Evolutionary conservation across 2,797 vertebrate species (phyloP).

Genomic region (Chloroceryle inda): DNA sequence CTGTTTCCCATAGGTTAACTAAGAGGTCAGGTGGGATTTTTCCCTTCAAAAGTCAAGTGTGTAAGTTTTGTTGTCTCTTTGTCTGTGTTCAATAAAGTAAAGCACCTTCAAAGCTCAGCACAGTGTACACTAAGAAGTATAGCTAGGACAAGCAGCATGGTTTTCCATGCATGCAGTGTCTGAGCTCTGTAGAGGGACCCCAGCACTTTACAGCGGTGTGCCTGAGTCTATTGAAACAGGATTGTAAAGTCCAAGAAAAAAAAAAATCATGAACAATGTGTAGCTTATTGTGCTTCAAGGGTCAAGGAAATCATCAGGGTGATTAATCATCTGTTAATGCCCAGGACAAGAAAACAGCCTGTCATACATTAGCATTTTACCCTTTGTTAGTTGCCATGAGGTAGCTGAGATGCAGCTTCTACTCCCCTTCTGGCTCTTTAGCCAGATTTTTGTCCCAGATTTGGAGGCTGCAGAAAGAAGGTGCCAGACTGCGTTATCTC

Average conservation of each 20-base stretch:
- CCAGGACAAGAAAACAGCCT: background rate
- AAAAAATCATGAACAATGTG: background rate
- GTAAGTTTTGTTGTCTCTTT: background rate
- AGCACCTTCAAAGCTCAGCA: background rate
- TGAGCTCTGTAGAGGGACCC: background rate
- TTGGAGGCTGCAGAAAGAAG: background rate
- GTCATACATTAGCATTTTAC: background rate
- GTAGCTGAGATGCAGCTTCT: background rate
- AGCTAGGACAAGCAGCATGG: background rate
- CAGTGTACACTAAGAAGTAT: background rate
- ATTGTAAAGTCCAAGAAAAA: background rate
- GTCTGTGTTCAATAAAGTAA: background rate
- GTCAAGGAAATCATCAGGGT: background rate
- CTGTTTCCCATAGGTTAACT: background rate
- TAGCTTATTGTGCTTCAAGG: background rate
- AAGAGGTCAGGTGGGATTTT: background rate
- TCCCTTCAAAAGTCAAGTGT: background rate
- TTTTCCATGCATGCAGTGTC: background rate
- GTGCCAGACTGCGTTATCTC: background rate
- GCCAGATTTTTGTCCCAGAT: background rate
- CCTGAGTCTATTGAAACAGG: background rate
- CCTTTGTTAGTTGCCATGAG: background rate
- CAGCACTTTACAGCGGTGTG: fast-evolving
- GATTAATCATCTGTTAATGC: background rate
- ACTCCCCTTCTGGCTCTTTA: background rate